Evolutionary conservation across 2,113 vertebrate species (phyloP).

Genomic region (Dipodomys spectabilis): DNA sequence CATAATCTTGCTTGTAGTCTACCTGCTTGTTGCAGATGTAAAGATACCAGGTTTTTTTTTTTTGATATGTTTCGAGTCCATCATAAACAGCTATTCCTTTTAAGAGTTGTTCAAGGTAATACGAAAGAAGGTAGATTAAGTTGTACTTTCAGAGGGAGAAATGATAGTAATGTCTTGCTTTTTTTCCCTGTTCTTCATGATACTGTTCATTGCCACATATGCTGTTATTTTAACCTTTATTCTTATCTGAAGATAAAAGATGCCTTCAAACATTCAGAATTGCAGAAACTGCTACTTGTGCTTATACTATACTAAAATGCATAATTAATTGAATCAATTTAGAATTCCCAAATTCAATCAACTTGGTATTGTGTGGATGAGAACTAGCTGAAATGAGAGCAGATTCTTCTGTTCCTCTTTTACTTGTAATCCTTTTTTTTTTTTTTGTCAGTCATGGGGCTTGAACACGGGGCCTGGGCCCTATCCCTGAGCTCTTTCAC

Average conservation of each 20-base stretch:
- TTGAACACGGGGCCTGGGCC: no score
- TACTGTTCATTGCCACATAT: neutral
- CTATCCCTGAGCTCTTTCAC: no score
- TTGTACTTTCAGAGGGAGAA: neutral
- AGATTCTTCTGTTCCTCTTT: conserved; percentile 12
- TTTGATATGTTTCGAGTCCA: neutral
- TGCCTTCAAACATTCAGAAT: neutral
- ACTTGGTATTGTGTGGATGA: neutral
- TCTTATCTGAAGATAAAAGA: neutral
- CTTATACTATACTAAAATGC: neutral
- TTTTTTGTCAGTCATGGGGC: no score
- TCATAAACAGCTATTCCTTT: neutral
- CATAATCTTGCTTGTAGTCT: neutral
- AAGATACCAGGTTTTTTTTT: conserved; percentile 15
- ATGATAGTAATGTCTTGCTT: neutral
- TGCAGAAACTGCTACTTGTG: neutral
- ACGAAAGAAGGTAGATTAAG: neutral
- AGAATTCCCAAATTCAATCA: neutral
- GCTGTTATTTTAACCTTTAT: neutral
- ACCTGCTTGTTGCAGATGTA: neutral
- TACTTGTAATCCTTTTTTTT: neutral
- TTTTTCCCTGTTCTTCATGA: neutral
- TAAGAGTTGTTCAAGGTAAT: neutral
- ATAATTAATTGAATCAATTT: neutral
- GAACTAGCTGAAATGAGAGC: neutral